Evolutionary conservation across 2,797 vertebrate species (phyloP).

Genomic region (Acanthurus tractus): DNA sequence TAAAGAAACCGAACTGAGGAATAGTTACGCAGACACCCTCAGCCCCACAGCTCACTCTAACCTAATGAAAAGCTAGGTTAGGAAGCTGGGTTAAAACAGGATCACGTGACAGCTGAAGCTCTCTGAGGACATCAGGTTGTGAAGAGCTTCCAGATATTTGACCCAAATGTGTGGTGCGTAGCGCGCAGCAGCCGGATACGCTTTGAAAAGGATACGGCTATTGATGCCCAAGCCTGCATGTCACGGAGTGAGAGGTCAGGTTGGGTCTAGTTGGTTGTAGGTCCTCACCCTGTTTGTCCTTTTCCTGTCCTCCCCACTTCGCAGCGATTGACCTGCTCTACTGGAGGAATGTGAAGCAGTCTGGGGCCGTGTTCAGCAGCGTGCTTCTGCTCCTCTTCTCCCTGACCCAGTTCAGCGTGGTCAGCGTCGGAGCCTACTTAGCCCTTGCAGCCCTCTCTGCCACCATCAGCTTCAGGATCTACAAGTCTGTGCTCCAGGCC

Average conservation of each 20-base stretch:
- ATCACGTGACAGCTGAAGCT: slow-evolving; percentile 60
- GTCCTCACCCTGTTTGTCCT: slow-evolving; percentile 49
- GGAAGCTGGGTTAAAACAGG: slow-evolving; percentile 71
- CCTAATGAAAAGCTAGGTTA: slow-evolving; percentile 65
- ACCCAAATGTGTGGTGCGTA: slow-evolving; percentile 75
- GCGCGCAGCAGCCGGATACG: slow-evolving; percentile 37
- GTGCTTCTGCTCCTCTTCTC: slow-evolving; percentile 96
- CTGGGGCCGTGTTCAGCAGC: slow-evolving; percentile 94
- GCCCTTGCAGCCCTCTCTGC: slow-evolving; percentile 95
- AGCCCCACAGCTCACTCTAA: slow-evolving; percentile 29
- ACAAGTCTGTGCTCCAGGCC: slow-evolving; percentile 98
- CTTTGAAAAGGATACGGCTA: slow-evolving; percentile 25
- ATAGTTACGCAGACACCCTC: slow-evolving; percentile 30
- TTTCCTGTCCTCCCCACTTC: slow-evolving; percentile 14
- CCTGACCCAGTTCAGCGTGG: slow-evolving; percentile 98
- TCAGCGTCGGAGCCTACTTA: slow-evolving; percentile 97
- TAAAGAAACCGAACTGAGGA: slow-evolving; percentile 36
- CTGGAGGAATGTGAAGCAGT: slow-evolving; percentile 98
- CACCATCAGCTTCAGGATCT: slow-evolving; percentile 99
- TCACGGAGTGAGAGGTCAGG: slow-evolving; percentile 6
- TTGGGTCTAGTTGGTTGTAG: neutral
- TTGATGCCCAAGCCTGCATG: slow-evolving; percentile 1
- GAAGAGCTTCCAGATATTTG: slow-evolving; percentile 76
- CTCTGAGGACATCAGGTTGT: slow-evolving; percentile 66
- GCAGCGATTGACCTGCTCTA: slow-evolving; percentile 97